Evolutionary conservation across 2,113 vertebrate genomes (phyloP), one percentile per base, ranked within the genome.

Genomic region (Grammomys surdaster): DNA sequence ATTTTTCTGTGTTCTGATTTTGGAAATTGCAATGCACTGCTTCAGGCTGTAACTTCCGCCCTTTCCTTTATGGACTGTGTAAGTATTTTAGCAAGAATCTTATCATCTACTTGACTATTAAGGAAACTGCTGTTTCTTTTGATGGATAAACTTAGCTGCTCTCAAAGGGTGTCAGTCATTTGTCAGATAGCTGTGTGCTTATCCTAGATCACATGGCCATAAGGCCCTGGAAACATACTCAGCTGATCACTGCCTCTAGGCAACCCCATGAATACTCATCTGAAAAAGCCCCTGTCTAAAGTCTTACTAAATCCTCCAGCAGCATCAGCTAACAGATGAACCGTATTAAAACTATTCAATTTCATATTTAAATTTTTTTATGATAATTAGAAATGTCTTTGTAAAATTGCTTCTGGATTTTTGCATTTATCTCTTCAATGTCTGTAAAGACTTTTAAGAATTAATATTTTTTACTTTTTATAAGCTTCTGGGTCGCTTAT

Each of bases 1-100:
- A 58, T 95, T 96, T 95, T 95, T 97, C 56, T 98, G 33, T 97
- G 58, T 86, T 60, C 8, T 97, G 56, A 28, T 33, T 97, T 97
- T 95, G 95, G 43, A 96, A 20, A 4, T 36, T 31, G 40, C 36
- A 69, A 20, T 95, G 60, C 58, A 73, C 11, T 86, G 84, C 82
- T 96, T 95, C 81, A 87, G 19, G 46, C 54, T 95, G 0, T 92
- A 24, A 70, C 33, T 96, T 93, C 94, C 72, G 0, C 51, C 85
- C 65, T 93, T 94, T 96, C 95, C 90, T 97, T 51, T 92, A 89
- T 86, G 48, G 24, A 72, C 40, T 85, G 48, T 77, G 43, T 56
- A 75, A 95, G 88, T 54, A 88, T 84, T 81, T 90, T 31, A 90
- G 48, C 85, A 93, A 95, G 72, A 97, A 76, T 93, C 40, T 40